Conservation (phyloP, 2,888 invertebrate species). For the Aethes cnicana region DNA sequence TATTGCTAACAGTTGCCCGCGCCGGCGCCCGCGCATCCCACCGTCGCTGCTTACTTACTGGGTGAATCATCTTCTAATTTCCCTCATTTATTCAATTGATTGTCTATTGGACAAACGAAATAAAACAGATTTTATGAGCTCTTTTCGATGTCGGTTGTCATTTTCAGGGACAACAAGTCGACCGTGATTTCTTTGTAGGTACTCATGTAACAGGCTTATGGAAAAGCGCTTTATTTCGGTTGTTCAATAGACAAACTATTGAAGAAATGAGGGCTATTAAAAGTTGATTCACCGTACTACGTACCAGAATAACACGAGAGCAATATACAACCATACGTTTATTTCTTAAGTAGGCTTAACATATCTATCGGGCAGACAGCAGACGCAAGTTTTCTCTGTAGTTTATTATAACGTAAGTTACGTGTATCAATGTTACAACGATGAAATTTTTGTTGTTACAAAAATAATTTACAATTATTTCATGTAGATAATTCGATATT, state of each 20-base stretch:
- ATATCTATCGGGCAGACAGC: conserved; percentile 76
- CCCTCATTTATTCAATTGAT: too few relatives aligned
- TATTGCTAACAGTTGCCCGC: conserved; percentile 54
- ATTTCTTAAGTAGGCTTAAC: conserved; percentile 73
- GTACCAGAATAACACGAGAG: conserved; percentile 67
- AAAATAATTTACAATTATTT: conserved; percentile 74
- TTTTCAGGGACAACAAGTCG: too few relatives aligned
- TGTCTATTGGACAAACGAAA: too few relatives aligned
- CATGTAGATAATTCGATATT: conserved; percentile 81
- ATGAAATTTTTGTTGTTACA: conserved; percentile 71
- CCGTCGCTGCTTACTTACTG: conserved; percentile 42
- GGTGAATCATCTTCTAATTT: too few relatives aligned
- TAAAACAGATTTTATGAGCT: too few relatives aligned
- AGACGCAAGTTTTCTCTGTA: conserved; percentile 82
- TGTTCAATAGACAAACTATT: too few relatives aligned
- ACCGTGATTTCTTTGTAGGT: too few relatives aligned
- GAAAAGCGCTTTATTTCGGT: too few relatives aligned
- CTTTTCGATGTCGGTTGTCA: too few relatives aligned
- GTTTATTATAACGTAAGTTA: conserved; percentile 65
- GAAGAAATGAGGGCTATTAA: too few relatives aligned
- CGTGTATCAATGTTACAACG: conserved; percentile 75
- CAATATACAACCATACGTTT: conserved; percentile 73
- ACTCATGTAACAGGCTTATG: too few relatives aligned
- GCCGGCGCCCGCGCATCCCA: conserved; percentile 39
- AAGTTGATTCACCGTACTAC: too few relatives aligned